Evolutionary conservation across 1,140 invertebrate species (phyloP).

Genomic region (Lepidurus arcticus): DNA sequence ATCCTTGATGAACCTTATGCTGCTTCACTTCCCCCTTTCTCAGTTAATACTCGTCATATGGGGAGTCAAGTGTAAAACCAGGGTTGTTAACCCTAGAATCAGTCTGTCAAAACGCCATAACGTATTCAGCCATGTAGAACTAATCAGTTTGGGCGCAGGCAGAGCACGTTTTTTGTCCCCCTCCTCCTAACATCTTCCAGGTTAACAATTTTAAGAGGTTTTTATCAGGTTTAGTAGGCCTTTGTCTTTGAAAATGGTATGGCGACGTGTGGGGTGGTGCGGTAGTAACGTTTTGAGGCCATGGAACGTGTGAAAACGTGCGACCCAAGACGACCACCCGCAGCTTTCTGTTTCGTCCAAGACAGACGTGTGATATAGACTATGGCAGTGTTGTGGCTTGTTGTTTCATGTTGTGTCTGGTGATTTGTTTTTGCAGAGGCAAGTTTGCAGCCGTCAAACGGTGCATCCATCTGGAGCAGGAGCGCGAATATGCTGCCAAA

Average conservation of each 20-base stretch:
- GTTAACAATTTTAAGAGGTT: background rate
- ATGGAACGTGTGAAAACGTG: background rate
- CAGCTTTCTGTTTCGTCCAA: background rate
- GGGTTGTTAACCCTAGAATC: slow-evolving; percentile 10
- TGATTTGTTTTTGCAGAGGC: slow-evolving; percentile 60
- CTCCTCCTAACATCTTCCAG: background rate
- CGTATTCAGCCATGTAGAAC: slow-evolving; percentile 18
- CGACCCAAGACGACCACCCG: background rate
- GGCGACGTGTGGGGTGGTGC: background rate
- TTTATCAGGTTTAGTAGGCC: background rate
- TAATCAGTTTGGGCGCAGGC: slow-evolving; percentile 7
- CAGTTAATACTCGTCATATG: slow-evolving; percentile 8
- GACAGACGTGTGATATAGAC: background rate
- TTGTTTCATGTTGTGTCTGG: slow-evolving; percentile 17
- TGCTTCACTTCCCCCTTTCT: background rate
- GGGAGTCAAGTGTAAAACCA: slow-evolving; percentile 11
- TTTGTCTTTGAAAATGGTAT: background rate
- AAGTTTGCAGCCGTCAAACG: slow-evolving; percentile 91
- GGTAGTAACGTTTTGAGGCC: too few species aligned
- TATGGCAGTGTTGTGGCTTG: background rate
- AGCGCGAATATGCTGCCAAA: slow-evolving; percentile 87
- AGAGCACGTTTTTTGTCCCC: slow-evolving; percentile 9
- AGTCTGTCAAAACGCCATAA: background rate
- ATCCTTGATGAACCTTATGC: background rate
- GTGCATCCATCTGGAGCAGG: slow-evolving; percentile 75